Evolutionary conservation across 2,888 invertebrate genomes (phyloP), one percentile per base, ranked within the genome.

Genomic region (Villa cingulata): DNA sequence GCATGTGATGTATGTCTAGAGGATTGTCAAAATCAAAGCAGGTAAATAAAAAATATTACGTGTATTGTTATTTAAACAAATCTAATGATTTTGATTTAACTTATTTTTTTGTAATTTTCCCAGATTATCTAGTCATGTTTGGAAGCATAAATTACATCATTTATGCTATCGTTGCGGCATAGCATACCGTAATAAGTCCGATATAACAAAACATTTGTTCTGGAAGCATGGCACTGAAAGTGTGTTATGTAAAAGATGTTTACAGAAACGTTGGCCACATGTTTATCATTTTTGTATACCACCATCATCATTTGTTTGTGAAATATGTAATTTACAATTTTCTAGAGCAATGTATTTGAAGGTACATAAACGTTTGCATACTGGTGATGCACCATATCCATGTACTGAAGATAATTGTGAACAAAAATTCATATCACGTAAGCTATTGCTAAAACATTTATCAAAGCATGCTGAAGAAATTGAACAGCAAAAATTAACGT

Each of bases 221-320:
- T 90, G 90, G 89, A 91, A 90, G 66, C 90, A 91, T 65, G 89
- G 89, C 19, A 89, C 89, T 3, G 87, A 90, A 62, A 88, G 88
- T 68, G 82, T 86, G 3, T 68, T 81, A 34, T 90, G 90, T 62
- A 87, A 87, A 64, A 81, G 77, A 59, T 90, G 90, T 64, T 67
- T 88, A 45, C 87, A 89, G 60, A 90, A 89, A 62, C 88, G 88
- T 59, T 90, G 90, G 90, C 87, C 87, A 0, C 88, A 90, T 66
- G 84, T 89, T 7, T 90, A 89, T 70, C 90, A 90, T 63, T 90
- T 90, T 60, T 90, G 90, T 63, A 78, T 83, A 54, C 89, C 89
- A 37, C 87, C 89, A 4, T 69, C 76, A 12, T 73, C 77, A 47
- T 89, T 89, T 64, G 70, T 74, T 2, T 90, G 90, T 69, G 89